phyloP scores from a whole-genome alignment of 53 echinoderm and acorn worm genomes.

The Apostichopus leukothele region DNA sequence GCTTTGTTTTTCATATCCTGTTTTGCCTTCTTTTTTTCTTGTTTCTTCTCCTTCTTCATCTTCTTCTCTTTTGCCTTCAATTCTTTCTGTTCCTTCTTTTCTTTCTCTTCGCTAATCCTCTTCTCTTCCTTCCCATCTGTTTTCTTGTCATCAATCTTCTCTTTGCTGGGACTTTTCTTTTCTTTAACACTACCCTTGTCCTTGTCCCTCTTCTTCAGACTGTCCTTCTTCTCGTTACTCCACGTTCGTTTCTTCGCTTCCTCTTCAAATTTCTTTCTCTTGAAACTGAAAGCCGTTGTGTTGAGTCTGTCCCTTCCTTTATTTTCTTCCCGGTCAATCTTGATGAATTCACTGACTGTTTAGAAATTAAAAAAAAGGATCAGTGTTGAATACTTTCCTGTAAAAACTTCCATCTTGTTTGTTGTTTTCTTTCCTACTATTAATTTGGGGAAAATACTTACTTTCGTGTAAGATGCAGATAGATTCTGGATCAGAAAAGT shows the following conservation, averaged over 20 bases:
- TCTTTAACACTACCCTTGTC: neutral
- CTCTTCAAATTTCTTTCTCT: neutral
- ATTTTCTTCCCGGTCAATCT: neutral
- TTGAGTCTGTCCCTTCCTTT: neutral
- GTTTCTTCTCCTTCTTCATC: slow-evolving; percentile 2
- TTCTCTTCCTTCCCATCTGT: neutral
- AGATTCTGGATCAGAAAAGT: too few relatives aligned
- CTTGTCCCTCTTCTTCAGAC: neutral
- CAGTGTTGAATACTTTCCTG: too few relatives aligned
- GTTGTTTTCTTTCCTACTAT: too few relatives aligned
- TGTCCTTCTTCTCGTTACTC: neutral
- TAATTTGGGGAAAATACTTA: too few relatives aligned
- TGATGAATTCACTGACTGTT: slow-evolving; percentile 20
- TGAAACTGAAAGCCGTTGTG: slow-evolving; percentile 5
- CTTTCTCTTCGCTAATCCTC: neutral
- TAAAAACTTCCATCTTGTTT: too few relatives aligned
- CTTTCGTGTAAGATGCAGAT: too few relatives aligned
- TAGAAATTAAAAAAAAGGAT: neutral
- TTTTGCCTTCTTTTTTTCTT: neutral
- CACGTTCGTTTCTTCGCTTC: neutral
- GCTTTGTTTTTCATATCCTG: neutral
- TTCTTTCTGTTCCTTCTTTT: neutral
- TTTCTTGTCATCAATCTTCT: neutral
- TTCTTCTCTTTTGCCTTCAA: neutral
- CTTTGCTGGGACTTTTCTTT: neutral